Conservation (phyloP, 2,797 vertebrate species). For the Xiphorhynchus erythropygius region DNA sequence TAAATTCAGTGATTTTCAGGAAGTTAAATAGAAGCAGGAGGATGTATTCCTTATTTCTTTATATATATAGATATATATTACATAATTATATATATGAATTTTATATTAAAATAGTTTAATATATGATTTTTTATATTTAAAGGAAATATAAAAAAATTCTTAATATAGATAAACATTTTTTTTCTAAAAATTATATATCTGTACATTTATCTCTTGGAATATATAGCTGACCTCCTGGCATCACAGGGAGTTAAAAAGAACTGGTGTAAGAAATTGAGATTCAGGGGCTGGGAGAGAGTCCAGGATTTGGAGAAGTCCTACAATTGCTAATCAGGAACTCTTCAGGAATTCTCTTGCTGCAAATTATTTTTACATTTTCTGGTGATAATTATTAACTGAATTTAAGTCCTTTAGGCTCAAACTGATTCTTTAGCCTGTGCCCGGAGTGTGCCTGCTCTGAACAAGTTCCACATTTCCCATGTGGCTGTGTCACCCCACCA, state of each 20-base stretch:
- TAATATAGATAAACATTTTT: not conserved
- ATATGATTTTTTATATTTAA: not conserved
- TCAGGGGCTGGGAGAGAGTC: not conserved
- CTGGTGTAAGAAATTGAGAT: not conserved
- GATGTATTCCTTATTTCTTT: not conserved
- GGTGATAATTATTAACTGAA: not conserved
- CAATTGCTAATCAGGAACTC: not conserved
- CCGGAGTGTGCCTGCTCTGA: accelerated
- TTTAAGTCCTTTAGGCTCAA: not conserved
- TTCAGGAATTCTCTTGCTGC: not conserved
- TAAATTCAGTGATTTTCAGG: not conserved
- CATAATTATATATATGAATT: not conserved
- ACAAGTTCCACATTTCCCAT: not conserved
- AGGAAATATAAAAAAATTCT: not conserved
- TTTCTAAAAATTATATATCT: not conserved
- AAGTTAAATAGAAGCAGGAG: not conserved
- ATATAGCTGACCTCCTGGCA: not conserved
- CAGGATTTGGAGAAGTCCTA: not conserved
- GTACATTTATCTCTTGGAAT: not conserved
- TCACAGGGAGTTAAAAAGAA: not conserved
- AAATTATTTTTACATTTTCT: not conserved
- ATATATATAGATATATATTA: not conserved
- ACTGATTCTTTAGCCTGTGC: not conserved
- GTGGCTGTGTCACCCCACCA: accelerated
- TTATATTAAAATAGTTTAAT: not conserved